Percentiles rank a stretch among this genome's conserved stretches.
Evolutionary conservation across 2,797 vertebrate species (phyloP).

Genomic region (Coregonus ussuriensis): DNA sequence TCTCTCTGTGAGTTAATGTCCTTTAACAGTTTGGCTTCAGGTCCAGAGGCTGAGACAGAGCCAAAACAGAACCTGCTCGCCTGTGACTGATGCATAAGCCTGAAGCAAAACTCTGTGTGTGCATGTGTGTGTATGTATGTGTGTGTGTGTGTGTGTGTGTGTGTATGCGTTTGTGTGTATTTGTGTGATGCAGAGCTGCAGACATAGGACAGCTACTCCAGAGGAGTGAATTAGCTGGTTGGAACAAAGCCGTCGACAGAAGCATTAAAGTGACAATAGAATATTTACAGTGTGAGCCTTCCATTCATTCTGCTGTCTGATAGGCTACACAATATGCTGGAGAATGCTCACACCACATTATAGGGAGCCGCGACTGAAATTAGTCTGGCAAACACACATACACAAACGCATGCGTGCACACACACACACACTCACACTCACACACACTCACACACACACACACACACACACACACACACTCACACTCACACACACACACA

Average conservation of each 20-base stretch:
- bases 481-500: too few relatives aligned
- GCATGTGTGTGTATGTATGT: constrained; percentile 34
- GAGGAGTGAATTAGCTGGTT: constrained; percentile 59
- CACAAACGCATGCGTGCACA: constrained; percentile 4
- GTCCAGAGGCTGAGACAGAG: constrained; percentile 64
- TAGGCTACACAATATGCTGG: constrained; percentile 67
- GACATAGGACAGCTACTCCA: constrained; percentile 65
- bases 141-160: constrained; percentile 23
- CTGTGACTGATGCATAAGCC: constrained; percentile 72
- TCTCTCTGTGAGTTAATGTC: too few relatives aligned
- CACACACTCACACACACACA: constrained; percentile 2
- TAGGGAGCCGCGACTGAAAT: constrained; percentile 61
- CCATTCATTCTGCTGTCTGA: constrained; percentile 66
- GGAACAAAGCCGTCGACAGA: constrained; percentile 70
- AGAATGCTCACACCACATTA: constrained; percentile 62
- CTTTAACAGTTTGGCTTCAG: constrained; percentile 29
- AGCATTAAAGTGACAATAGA: constrained; percentile 74
- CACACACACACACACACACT: background rate
- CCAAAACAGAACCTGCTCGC: constrained; percentile 73
- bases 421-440: background rate
- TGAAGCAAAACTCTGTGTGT: constrained; percentile 32
- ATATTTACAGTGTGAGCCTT: constrained; percentile 69
- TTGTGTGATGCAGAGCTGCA: constrained; percentile 38
- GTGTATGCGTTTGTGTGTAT: background rate
- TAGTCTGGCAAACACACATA: constrained; percentile 43